Evolutionary conservation across 2,797 vertebrate species (phyloP), one percentile per base, ranked within the genome.

Genomic region (Cryptoprocta ferox): DNA sequence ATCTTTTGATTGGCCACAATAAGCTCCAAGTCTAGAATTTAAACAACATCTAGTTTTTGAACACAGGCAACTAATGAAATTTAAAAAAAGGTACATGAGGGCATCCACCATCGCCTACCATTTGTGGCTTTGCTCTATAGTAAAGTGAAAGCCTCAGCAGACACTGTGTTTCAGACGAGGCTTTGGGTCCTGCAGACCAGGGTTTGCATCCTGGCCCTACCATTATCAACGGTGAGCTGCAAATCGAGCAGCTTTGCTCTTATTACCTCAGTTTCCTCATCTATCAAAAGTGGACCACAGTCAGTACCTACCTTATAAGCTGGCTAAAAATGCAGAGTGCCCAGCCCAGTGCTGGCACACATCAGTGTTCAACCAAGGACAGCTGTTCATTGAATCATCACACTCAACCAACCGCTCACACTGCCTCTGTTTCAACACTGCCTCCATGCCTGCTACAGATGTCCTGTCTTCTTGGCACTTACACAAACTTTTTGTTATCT

Each of bases 371-470:
- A 56, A 45, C 19, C 12, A 84, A 78, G 66, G 63, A 26, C 83
- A 82, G 39, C 30, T 7, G 4, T 8, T 37, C 53, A 45, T 1
- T 61, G 91, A 24, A 11, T 42, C 14, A 14, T 5, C 35, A n/a
- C 7, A 2, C 7, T 3, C 2, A 1, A 35, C 1, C 2, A 1
- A 37, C 1, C 50, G 24, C 48, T 53, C 21, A 16, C 14, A 15
- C 16, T 1, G 21, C 19, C 50, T 10, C 59, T 24, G 0, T 32
- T n/a, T 39, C 5, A 15, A 19, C 21, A 28, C 11, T 21, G 6
- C 4, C 37, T 42, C 35, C 2, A 0, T 10, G 75, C 37, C 76
- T 11, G 76, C 28, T 48, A 39, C 4, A 0, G 42, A 24, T 3
- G 6, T 16, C 30, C 15, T 3, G 4, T 30, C 35, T 61, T 9